Evolutionary conservation across 2,888 invertebrate genomes (phyloP).

Genomic region (Pseudeuparius sepicola): DNA sequence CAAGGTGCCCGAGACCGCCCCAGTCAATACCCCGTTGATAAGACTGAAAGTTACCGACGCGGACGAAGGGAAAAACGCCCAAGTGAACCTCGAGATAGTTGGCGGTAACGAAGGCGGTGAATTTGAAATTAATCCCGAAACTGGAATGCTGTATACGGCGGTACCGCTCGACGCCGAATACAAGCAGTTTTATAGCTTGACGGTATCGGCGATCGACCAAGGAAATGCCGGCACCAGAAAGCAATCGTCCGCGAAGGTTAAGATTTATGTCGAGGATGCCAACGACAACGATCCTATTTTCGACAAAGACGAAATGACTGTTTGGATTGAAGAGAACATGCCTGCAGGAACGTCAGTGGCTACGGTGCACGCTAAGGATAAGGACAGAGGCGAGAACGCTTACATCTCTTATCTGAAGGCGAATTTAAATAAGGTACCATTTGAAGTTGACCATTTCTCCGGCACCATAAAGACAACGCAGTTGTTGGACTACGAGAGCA

Average conservation of each 20-base stretch:
- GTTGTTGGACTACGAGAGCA: constrained; percentile 82
- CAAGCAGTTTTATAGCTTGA: constrained; percentile 74
- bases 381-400: constrained; percentile 88
- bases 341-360: constrained; percentile 76
- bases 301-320: constrained; percentile 56
- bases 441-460: constrained; percentile 89
- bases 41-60: constrained; percentile 78
- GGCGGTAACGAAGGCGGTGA: constrained; percentile 86
- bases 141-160: constrained; percentile 82
- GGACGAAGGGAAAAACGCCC: constrained; percentile 69
- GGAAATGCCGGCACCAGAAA: constrained; percentile 73
- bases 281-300: constrained; percentile 94
- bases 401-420: constrained; percentile 91
- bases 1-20: constrained; percentile 79
- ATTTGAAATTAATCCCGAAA: constrained; percentile 77
- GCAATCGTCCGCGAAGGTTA: constrained; percentile 84
- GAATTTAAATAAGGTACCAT: constrained; percentile 84
- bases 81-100: constrained; percentile 78
- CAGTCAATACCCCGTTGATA: constrained; percentile 79
- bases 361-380: constrained; percentile 76
- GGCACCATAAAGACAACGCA: constrained; percentile 80
- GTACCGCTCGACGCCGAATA: constrained; percentile 74
- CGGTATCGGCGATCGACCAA: constrained; percentile 83
- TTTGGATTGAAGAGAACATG: constrained; percentile 78
- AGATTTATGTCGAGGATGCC: constrained; percentile 78